Evolutionary conservation across 2,888 invertebrate genomes (phyloP), one percentile per base, ranked within the genome.

Genomic region (Ctena decussata): DNA sequence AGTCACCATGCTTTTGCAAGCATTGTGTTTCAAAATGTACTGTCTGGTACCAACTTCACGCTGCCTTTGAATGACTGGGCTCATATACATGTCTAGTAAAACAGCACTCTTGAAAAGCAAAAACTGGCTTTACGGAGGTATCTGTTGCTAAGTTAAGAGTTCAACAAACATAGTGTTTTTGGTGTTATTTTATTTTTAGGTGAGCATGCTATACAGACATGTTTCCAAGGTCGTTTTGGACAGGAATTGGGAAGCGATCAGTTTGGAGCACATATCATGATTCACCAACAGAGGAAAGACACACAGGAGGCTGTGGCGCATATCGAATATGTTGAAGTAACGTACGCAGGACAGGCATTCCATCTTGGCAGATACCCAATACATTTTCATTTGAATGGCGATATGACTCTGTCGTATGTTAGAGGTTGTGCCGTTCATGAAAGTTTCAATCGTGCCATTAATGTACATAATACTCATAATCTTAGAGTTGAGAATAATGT

Each of bases 191-290:
- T 35, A 71, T 21, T 79, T 87, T 30, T 90, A 94, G 95, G 94
- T 69, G 94, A 95, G 81, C 95, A 95, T 89, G 91, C 91, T 0
- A 91, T 90, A 8, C 95, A 95, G 86, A 95, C 95, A 6, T 95
- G 95, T 78, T 95, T 95, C 89, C 93, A 94, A 74, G 95, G 95
- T 0, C 85, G 95, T 41, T 93, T 93, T 87, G 91, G 95, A 11
- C 93, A 94, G 0, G 94, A 95, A 76, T 91, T 90, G 3, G 94
- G 93, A 6, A 90, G 89, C 46, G 91, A 92, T 80, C 89, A 94
- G 78, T 94, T 93, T 82, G 95, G 95, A 0, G 93, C 86, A 0
- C 92, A 92, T 32, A 92, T 95, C 21, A 92, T 95, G 80, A 35
- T 93, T 1, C 89, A 91, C 44, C 71, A 78, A 6, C n/a, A n/a